Conservation (phyloP, 2,888 invertebrate species). For the Creontiades dilutus region DNA sequence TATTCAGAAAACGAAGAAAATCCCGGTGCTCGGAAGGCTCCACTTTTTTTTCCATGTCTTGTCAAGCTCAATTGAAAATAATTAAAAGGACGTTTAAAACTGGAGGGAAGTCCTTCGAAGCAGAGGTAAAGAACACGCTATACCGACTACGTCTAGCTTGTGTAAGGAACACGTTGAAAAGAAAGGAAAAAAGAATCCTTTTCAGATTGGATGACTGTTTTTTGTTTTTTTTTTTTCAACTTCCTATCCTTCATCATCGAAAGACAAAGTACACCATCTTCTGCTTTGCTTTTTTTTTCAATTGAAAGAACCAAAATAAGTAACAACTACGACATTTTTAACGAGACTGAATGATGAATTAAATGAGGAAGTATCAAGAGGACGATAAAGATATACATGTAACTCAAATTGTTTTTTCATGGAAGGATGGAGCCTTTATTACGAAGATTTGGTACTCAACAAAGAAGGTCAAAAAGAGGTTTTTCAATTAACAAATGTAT, state of each 20-base stretch:
- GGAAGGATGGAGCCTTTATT: too few relatives aligned
- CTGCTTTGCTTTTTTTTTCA: background rate
- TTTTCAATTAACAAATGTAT: too few relatives aligned
- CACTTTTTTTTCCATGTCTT: conserved; percentile 38
- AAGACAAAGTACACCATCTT: background rate
- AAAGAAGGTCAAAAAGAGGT: too few relatives aligned
- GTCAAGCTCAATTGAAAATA: conserved; percentile 70
- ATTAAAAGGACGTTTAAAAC: conserved; percentile 69
- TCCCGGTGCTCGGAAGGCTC: background rate
- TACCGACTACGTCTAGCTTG: background rate
- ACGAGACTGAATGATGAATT: background rate
- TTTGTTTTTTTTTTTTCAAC: too few relatives aligned
- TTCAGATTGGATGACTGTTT: conserved; percentile 32
- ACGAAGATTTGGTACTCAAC: too few relatives aligned
- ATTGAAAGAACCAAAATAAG: conserved; percentile 9
- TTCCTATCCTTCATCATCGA: background rate
- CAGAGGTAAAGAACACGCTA: conserved; percentile 18
- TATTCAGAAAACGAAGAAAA: conserved; percentile 31
- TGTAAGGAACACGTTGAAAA: conserved; percentile 26
- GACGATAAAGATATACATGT: too few relatives aligned
- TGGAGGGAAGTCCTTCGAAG: conserved; percentile 42
- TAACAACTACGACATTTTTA: background rate
- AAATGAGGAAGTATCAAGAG: too few relatives aligned
- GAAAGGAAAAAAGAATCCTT: background rate
- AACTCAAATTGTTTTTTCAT: too few relatives aligned